phyloP scores from a whole-genome alignment of 64 coral and sea anemone genomes.

The Catalaphyllia jardinei region DNA sequence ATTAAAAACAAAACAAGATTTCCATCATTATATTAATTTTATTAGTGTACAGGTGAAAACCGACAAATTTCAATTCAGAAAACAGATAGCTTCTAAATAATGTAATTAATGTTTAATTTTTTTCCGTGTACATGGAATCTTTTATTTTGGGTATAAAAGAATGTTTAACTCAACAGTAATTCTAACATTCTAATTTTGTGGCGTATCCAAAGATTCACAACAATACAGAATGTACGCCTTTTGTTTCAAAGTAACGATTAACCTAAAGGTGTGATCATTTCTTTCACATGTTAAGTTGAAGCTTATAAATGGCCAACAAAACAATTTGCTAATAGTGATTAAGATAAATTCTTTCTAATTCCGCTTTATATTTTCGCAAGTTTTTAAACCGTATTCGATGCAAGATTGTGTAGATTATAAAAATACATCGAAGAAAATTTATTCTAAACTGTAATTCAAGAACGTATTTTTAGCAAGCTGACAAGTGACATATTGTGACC shows the following conservation, averaged over 20 bases:
- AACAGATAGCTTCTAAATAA: not conserved
- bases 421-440: not conserved
- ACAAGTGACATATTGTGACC: conserved; percentile 6
- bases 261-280: not conserved
- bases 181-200: not conserved
- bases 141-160: not conserved
- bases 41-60: not conserved
- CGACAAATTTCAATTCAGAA: not conserved
- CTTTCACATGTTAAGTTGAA: not conserved
- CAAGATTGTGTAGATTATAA: not conserved
- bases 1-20: not conserved
- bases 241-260: not conserved
- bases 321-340: not conserved
- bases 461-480: not conserved
- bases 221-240: not conserved
- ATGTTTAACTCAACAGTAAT: not conserved
- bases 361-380: not conserved
- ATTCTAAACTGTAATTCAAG: not conserved
- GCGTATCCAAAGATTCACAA: not conserved
- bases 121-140: not conserved
- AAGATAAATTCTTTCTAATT: not conserved
- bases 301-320: not conserved
- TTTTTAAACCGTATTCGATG: not conserved
- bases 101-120: not conserved
- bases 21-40: not conserved